Evolutionary conservation across 2,113 vertebrate species (phyloP).

Genomic region (Anseranas semipalmata): DNA sequence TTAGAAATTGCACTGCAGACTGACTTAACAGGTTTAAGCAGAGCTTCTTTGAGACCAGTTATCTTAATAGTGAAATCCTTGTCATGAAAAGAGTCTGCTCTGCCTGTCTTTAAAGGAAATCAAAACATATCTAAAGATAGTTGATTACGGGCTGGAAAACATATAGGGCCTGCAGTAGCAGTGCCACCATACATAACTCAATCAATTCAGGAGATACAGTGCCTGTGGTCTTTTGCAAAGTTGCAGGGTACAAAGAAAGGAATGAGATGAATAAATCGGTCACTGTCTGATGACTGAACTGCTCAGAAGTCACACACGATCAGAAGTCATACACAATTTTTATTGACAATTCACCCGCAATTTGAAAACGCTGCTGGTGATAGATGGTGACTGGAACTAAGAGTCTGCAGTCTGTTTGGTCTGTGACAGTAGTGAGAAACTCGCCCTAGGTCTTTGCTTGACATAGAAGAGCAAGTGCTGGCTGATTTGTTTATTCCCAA

Average conservation of each 20-base stretch:
- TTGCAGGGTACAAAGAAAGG: not conserved
- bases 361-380: slow-evolving; percentile 51
- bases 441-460: slow-evolving; percentile 55
- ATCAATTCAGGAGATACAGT: not conserved
- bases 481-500: slow-evolving; percentile 58
- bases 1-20: not conserved
- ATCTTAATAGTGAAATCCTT: not conserved
- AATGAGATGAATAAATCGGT: slow-evolving; percentile 54
- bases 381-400: slow-evolving; percentile 28
- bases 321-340: slow-evolving; percentile 36
- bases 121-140: slow-evolving; percentile 29
- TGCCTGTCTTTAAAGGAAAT: slow-evolving; percentile 12
- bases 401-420: slow-evolving; percentile 19
- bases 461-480: slow-evolving; percentile 46
- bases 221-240: slow-evolving; percentile 32
- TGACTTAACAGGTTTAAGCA: not conserved
- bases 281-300: slow-evolving; percentile 43
- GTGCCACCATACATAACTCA: slow-evolving; percentile 4
- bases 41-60: not conserved
- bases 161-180: not conserved
- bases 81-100: not conserved
- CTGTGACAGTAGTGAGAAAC: slow-evolving; percentile 45
- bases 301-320: slow-evolving; percentile 43
- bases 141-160: not conserved
- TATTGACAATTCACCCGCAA: slow-evolving; percentile 54